Evolutionary conservation across 2,113 vertebrate species (phyloP).

Genomic region (Sinocyclocheilus rhinocerous): DNA sequence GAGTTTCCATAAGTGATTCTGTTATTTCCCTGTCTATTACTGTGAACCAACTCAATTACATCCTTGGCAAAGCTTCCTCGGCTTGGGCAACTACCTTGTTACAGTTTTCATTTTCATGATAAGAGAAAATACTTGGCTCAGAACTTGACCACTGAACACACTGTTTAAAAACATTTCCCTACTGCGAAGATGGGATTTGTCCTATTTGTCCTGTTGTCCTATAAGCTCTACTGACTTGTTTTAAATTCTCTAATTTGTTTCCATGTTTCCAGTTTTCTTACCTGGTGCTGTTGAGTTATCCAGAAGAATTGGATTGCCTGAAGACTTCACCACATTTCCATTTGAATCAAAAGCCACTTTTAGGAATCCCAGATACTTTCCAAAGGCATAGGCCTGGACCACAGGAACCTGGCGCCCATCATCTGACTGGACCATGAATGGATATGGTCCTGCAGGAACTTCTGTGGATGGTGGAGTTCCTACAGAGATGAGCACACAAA

Average conservation of each 20-base stretch:
- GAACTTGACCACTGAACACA: background rate
- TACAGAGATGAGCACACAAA: constrained; percentile 55
- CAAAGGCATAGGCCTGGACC: constrained; percentile 92
- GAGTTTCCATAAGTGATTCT: no score
- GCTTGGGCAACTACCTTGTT: background rate
- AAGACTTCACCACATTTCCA: constrained; percentile 79
- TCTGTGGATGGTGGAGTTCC: constrained; percentile 82
- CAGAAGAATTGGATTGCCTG: constrained; percentile 91
- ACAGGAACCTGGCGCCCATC: constrained; percentile 85
- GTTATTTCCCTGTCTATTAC: no score
- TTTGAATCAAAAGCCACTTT: constrained; percentile 83
- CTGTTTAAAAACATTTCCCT: background rate
- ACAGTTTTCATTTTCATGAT: background rate
- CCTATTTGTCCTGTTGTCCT: background rate
- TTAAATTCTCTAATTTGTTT: background rate
- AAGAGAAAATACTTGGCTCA: background rate
- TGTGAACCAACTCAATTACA: background rate
- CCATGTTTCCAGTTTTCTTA: constrained; percentile 53
- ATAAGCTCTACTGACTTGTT: background rate
- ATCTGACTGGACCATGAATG: constrained; percentile 81
- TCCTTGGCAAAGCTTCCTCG: background rate
- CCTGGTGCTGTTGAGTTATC: constrained; percentile 81
- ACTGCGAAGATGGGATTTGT: background rate
- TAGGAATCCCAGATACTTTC: constrained; percentile 90
- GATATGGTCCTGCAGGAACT: constrained; percentile 80